phyloP scores from a whole-genome alignment of 2,797 vertebrate species.

The Hoplostethus atlanticus region DNA sequence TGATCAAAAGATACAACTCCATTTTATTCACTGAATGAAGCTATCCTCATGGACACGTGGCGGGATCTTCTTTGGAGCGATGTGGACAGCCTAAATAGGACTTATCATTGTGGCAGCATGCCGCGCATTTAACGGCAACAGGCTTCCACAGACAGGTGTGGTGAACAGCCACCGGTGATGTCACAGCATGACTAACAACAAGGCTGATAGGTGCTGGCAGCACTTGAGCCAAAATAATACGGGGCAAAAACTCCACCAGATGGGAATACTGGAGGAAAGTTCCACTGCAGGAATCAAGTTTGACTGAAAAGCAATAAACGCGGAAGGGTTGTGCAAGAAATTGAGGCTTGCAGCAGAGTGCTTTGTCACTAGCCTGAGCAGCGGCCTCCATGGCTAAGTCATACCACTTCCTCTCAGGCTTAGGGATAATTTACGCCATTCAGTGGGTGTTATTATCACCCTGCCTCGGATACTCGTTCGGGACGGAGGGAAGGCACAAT shows the following conservation, averaged over 20 bases:
- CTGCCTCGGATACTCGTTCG: conserved; percentile 52
- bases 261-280: conserved; percentile 38
- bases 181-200: conserved; percentile 37
- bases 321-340: conserved; percentile 42
- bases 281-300: conserved; percentile 46
- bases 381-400: conserved; percentile 38
- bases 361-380: conserved; percentile 39
- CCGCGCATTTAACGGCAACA: conserved; percentile 1
- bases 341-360: conserved; percentile 35
- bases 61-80: neutral
- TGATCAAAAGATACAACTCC: neutral
- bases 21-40: neutral
- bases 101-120: conserved; percentile 6
- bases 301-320: conserved; percentile 55
- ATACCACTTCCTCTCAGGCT: conserved; percentile 54
- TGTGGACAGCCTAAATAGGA: neutral
- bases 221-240: conserved; percentile 30
- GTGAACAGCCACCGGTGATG: conserved; percentile 31
- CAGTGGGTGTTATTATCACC: conserved; percentile 65
- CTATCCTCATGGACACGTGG: neutral
- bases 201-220: conserved; percentile 23
- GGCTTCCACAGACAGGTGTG: neutral
- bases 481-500: conserved; percentile 48
- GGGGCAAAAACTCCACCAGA: conserved; percentile 40
- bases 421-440: conserved; percentile 65